Base-by-base conservation (phyloP, 2,113 vertebrate genomes). In the Ammodytes marinus region DNA sequence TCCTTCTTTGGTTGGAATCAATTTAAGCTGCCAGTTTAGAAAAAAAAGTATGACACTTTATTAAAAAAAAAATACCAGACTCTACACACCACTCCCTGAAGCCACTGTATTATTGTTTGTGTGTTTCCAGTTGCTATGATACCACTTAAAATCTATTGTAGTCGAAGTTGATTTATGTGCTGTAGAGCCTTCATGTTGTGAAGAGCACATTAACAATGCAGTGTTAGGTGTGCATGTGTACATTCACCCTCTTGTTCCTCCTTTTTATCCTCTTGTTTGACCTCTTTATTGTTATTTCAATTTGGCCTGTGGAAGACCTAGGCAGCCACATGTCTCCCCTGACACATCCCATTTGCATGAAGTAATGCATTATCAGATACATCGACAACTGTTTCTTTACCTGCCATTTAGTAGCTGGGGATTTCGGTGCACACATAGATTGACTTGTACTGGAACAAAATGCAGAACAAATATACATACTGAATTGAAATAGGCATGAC, bases 121-220 rank as follows among this genome's bases (percentile, higher is more conserved):
- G 15, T 70, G 71, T 77, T 88, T 82, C 74, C 74, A 77, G 86
- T 87, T 88, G 77, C 82, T 82, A 86, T 70, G 67, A 78, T 84
- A 88, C 84, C 83, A 87, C 77, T 87, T 90, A 84, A 69, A 27
- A 84, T 58, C 45, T 72, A 84, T 66, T 68, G 43, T 27, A 39
- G 57, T 54, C 42, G 46, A 68, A 47, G 58, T 39, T 80, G 81
- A 82, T 71, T 82, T 77, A 87, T 85, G 55, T 68, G 69, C 66
- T 57, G 42, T 17, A 3, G 49, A 61, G 53, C 53, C 80, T 70
- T 75, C 19, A 59, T 75, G 83, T 52, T 74, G 63, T 69, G 52
- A 74, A 69, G 65, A 47, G 46, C 35, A 65, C 49, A 67, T n/a
- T 63, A 49, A 49, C 50, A 17, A 65, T 12, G 9, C 4, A 52